These are phyloP conservation scores for Triplophysa yarkandensis DNA, from an alignment of 2,797 vertebrate species.

Conservation along the genomic window DNA sequence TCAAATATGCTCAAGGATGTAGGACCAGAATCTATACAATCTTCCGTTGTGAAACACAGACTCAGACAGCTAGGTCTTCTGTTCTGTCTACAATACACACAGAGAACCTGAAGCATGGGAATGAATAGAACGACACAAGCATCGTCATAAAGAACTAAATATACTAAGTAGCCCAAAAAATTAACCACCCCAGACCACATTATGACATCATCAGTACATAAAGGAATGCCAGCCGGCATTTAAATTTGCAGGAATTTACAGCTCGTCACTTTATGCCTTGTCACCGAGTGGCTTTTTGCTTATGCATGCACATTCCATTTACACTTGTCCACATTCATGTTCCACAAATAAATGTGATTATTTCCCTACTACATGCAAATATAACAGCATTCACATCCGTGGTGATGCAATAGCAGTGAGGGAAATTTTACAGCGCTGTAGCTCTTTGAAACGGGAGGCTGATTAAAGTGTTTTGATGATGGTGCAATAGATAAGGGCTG, in stretches of 20 bases:
- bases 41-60: slow-evolving; percentile 1
- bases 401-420: not conserved
- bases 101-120: not conserved
- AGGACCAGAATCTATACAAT: not conserved
- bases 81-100: slow-evolving; percentile 21
- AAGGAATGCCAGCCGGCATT: not conserved
- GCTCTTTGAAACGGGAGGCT: not conserved
- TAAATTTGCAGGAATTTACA: not conserved
- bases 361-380: not conserved
- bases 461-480: not conserved
- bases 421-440: not conserved
- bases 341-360: not conserved
- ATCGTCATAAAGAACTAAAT: not conserved
- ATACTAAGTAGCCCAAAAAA: slow-evolving; percentile 7
- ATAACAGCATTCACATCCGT: not conserved
- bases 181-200: slow-evolving; percentile 13
- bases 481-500: not conserved
- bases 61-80: slow-evolving; percentile 3
- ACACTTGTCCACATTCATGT: not conserved
- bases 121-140: slow-evolving; percentile 17
- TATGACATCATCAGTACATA: not conserved
- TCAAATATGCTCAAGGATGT: slow-evolving; percentile 28
- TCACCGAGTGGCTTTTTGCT: not conserved
- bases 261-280: not conserved
- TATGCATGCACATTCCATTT: not conserved